phyloP scores from a whole-genome alignment of 2,113 vertebrate species.

The Axis porcinus region DNA sequence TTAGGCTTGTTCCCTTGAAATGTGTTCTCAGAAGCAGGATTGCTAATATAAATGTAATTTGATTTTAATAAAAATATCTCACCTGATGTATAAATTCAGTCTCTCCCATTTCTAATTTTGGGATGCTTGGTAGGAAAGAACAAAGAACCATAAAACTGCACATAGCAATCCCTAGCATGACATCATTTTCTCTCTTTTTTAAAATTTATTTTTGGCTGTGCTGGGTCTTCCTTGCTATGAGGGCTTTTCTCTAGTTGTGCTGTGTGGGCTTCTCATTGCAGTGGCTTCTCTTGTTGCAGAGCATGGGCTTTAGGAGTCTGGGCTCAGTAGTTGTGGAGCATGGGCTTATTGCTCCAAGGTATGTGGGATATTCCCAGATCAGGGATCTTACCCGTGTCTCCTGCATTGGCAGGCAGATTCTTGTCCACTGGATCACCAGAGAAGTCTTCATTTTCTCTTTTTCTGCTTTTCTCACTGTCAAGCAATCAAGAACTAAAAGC shows the following conservation, averaged over 20 bases:
- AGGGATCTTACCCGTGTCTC: not conserved
- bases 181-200: not conserved
- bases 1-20: not conserved
- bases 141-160: not conserved
- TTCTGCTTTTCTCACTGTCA: not conserved
- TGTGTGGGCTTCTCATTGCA: accelerated
- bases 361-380: not conserved
- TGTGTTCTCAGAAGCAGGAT: not conserved
- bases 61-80: not conserved
- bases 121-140: not conserved
- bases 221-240: not conserved
- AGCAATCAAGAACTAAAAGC: not conserved
- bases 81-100: not conserved
- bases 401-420: not conserved
- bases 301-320: not conserved
- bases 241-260: not conserved
- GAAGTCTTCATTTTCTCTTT: not conserved
- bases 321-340: not conserved
- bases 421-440: not conserved
- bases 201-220: not conserved
- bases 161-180: no score
- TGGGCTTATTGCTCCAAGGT: not conserved
- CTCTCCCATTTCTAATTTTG: not conserved
- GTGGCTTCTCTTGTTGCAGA: not conserved
- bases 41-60: not conserved